Evolutionary conservation across 2,888 invertebrate species (phyloP).

Genomic region (Aleiodes leptofemur): DNA sequence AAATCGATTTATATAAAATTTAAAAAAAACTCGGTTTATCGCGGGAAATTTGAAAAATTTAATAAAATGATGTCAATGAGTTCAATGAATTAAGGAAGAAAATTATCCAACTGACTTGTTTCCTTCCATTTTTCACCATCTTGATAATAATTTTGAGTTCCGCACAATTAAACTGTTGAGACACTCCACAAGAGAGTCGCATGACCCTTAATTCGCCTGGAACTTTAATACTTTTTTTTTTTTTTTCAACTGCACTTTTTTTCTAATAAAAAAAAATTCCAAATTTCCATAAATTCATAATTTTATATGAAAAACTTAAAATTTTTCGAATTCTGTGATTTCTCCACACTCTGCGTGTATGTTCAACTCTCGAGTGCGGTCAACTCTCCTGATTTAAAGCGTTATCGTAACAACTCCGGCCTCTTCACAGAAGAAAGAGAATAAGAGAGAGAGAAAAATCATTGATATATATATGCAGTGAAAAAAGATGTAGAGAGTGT

Average conservation of each 20-base stretch:
- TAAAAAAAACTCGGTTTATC: too few species aligned
- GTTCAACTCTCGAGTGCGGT: constrained; percentile 6
- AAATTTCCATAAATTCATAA: neutral
- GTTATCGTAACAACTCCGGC: constrained; percentile 21
- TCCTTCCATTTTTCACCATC: constrained; percentile 31
- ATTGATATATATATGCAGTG: neutral
- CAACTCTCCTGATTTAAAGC: constrained; percentile 14
- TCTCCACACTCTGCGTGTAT: neutral
- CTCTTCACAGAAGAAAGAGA: neutral
- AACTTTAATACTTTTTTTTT: neutral
- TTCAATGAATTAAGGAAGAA: neutral
- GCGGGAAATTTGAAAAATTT: too few species aligned
- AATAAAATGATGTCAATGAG: too few species aligned
- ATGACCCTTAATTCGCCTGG: neutral
- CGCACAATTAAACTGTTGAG: constrained; percentile 30
- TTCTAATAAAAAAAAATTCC: neutral
- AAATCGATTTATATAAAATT: too few species aligned
- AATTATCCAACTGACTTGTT: constrained; percentile 27
- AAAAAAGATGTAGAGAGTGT: constrained; percentile 12
- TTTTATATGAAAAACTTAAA: too few species aligned
- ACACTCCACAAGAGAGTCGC: constrained; percentile 11
- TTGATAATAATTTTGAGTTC: constrained; percentile 16
- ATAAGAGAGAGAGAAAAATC: neutral
- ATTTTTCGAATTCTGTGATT: neutral
- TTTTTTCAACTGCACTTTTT: neutral